Percentiles rank a stretch among this genome's conserved stretches.
Evolutionary conservation across 37 sponge, comb jelly and placozoan species (phyloP).

Genomic region (Tethya wilhelma): DNA sequence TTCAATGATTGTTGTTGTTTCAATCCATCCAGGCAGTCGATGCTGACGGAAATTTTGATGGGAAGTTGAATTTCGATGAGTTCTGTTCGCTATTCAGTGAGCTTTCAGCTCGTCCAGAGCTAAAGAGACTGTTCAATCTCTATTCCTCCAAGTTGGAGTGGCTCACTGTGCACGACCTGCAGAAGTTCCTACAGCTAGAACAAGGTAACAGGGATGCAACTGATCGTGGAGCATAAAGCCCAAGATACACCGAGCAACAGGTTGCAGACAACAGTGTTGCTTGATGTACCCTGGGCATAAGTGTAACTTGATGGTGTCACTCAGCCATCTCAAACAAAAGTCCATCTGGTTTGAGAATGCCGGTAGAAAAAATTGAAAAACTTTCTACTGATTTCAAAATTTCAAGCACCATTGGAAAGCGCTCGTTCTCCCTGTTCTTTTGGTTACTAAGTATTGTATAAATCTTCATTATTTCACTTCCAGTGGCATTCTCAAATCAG

Average conservation of each 20-base stretch:
- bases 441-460: no score
- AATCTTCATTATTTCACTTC: no score
- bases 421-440: no score
- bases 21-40: slow-evolving; percentile 41
- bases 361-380: no score
- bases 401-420: no score
- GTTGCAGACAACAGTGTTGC: no score
- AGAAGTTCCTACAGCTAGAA: slow-evolving; percentile 48
- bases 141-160: slow-evolving; percentile 58
- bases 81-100: slow-evolving; percentile 62
- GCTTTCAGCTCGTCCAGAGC: slow-evolving; percentile 32
- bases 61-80: slow-evolving; percentile 46
- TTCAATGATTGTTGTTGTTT: neutral
- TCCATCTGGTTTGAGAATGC: no score
- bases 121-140: slow-evolving; percentile 30
- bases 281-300: no score
- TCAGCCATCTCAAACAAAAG: no score
- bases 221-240: neutral
- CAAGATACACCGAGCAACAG: no score
- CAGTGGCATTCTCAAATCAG: neutral
- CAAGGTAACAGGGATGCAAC: slow-evolving; percentile 27
- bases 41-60: slow-evolving; percentile 42
- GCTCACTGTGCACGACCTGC: slow-evolving; percentile 54
- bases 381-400: no score
- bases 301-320: no score